A percentile compares a stretch with the other conserved stretches of the same genome.
Evolutionary conservation across 2,797 vertebrate species (phyloP).

Genomic region (Acanthurus tractus): DNA sequence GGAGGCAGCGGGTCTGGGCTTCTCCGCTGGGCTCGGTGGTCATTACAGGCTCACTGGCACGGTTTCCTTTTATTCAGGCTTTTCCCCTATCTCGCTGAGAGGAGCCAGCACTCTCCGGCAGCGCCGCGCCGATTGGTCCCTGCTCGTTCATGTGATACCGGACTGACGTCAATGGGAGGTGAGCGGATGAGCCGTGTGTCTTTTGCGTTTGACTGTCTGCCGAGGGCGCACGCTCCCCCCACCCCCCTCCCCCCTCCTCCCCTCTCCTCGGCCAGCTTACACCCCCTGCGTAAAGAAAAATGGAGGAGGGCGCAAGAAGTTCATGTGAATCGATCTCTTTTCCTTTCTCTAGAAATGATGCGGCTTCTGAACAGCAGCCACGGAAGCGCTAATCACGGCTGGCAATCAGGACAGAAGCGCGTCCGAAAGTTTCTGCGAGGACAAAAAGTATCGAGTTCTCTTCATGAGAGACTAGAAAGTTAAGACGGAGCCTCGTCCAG

Average conservation of each 20-base stretch:
- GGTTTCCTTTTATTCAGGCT: slow-evolving; percentile 78
- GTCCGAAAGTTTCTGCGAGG: no score
- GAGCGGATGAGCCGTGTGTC: slow-evolving; percentile 87
- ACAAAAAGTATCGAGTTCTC: no score
- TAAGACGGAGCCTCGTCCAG: no score
- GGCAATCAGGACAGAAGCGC: no score
- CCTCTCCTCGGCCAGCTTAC: not conserved
- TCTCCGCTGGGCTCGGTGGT: slow-evolving; percentile 60
- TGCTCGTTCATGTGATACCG: slow-evolving; percentile 88
- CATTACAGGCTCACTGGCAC: slow-evolving; percentile 72
- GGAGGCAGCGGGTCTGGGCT: slow-evolving; percentile 32
- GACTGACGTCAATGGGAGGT: slow-evolving; percentile 95
- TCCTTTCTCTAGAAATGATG: slow-evolving; percentile 34
- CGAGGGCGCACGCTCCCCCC: slow-evolving; percentile 51
- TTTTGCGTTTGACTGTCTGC: slow-evolving; percentile 77
- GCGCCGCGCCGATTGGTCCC: slow-evolving; percentile 87
- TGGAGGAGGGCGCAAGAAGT: slow-evolving; percentile 35
- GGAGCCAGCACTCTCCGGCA: slow-evolving; percentile 82
- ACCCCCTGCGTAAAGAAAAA: not conserved
- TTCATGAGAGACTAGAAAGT: no score
- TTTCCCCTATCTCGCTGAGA: slow-evolving; percentile 79
- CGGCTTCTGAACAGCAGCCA: not conserved
- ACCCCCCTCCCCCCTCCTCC: not conserved
- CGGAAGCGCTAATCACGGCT: no score
- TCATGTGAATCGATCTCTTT: not conserved